These are phyloP conservation scores for Epizoanthus rinbou DNA, from an alignment of 92 coral and sea anemone species.

Conservation along the genomic window DNA sequence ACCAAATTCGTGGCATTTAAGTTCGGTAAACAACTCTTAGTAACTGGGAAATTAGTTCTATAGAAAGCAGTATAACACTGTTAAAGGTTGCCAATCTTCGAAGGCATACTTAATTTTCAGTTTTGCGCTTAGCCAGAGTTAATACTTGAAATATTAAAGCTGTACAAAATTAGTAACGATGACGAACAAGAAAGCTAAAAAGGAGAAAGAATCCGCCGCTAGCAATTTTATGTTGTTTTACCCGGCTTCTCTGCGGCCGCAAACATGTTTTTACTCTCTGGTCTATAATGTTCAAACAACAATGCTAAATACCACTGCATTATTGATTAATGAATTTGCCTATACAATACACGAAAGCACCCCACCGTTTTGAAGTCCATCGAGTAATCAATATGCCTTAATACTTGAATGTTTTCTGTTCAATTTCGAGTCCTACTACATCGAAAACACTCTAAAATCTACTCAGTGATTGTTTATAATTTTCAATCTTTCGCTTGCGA, in stretches of 20 bases:
- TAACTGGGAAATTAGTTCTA: neutral
- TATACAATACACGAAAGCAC: constrained; percentile 33
- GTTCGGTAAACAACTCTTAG: constrained; percentile 13
- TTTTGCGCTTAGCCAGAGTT: neutral
- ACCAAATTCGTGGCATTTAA: neutral
- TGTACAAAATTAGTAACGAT: neutral
- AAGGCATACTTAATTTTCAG: neutral
- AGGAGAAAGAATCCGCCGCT: neutral
- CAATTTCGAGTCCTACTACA: constrained; percentile 2
- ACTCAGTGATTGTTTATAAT: neutral
- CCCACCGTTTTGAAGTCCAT: constrained; percentile 12
- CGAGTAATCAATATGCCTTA: constrained; percentile 33
- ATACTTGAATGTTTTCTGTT: constrained; percentile 14
- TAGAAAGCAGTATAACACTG: neutral
- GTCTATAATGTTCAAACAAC: constrained; percentile 22
- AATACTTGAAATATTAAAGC: neutral
- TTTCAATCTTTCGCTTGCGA: neutral
- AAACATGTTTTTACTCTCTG: constrained; percentile 24
- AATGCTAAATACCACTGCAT: constrained; percentile 38
- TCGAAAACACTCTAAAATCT: neutral
- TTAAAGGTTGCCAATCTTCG: neutral
- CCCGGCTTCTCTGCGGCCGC: neutral
- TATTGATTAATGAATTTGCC: constrained; percentile 48
- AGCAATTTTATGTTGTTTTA: constrained; percentile 12
- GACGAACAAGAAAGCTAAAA: neutral